Evolutionary conservation across 1,140 invertebrate genomes (phyloP).

Genomic region (Drosophila sturtevanti): DNA sequence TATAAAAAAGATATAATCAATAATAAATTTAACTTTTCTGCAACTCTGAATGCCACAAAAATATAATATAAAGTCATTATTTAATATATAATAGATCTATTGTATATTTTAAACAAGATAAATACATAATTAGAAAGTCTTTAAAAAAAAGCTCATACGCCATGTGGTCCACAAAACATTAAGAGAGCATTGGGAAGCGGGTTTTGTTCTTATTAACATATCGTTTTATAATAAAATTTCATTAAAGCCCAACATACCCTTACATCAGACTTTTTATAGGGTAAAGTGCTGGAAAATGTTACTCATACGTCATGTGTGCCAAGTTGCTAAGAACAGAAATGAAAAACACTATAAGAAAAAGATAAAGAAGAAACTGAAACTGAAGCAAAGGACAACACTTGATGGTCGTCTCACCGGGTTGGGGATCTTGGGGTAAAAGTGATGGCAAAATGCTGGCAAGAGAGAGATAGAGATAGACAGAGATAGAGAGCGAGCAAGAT

Average conservation of each 20-base stretch:
- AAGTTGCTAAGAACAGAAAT: slow-evolving; percentile 6
- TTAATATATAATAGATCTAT: too few species aligned
- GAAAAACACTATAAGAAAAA: slow-evolving; percentile 3
- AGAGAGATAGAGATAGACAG: neutral
- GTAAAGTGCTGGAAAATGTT: slow-evolving; percentile 39
- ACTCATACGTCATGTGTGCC: slow-evolving; percentile 64
- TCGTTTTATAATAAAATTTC: too few species aligned
- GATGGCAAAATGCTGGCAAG: neutral
- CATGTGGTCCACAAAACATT: neutral
- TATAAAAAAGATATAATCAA: too few species aligned
- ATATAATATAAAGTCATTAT: too few species aligned
- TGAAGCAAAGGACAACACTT: slow-evolving; percentile 3
- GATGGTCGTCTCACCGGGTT: neutral
- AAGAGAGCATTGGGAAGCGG: too few species aligned
- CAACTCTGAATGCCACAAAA: too few species aligned
- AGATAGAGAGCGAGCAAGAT: neutral
- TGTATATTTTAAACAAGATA: too few species aligned
- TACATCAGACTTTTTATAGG: neutral
- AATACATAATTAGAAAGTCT: too few species aligned
- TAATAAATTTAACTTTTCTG: too few species aligned
- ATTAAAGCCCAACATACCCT: neutral
- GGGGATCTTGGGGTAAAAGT: neutral
- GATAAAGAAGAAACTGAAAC: neutral
- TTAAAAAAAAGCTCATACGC: neutral
- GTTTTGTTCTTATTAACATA: too few species aligned